Evolutionary conservation across 2,113 vertebrate genomes (phyloP).

Genomic region (Lycocorax pyrrhopterus): DNA sequence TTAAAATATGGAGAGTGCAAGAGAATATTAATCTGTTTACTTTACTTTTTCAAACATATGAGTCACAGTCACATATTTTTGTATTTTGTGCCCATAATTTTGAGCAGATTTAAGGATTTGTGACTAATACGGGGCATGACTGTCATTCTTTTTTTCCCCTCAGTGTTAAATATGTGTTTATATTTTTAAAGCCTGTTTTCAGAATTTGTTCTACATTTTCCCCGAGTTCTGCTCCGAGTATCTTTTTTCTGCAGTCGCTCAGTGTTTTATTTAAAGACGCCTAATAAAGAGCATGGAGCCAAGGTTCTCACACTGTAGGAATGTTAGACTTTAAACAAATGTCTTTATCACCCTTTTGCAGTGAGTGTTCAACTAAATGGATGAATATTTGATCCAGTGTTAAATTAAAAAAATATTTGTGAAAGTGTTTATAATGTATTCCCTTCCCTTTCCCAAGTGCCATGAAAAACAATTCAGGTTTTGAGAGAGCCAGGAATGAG

Average conservation of each 20-base stretch:
- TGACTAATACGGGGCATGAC: neutral
- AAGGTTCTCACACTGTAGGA: neutral
- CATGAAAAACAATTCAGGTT: constrained; percentile 9
- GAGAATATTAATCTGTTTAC: neutral
- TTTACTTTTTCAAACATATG: constrained; percentile 1
- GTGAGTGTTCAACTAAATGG: neutral
- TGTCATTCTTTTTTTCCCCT: neutral
- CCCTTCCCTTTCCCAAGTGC: neutral
- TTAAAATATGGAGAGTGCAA: neutral
- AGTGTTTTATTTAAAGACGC: neutral
- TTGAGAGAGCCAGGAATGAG: neutral
- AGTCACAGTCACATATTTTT: neutral
- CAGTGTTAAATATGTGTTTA: neutral
- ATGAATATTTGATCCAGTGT: constrained; percentile 22
- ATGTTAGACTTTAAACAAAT: constrained; percentile 21
- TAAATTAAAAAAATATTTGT: constrained; percentile 36
- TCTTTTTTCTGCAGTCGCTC: constrained; percentile 7
- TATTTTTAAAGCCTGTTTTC: neutral
- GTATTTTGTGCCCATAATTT: neutral
- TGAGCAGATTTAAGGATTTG: neutral
- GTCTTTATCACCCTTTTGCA: constrained; percentile 35
- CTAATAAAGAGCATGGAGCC: neutral
- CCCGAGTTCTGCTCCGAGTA: neutral
- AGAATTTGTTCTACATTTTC: neutral
- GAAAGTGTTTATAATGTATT: neutral